A percentile compares a stretch with the other conserved stretches of the same genome.
Evolutionary conservation across 2,797 vertebrate species (phyloP).

Genomic region (Pipistrellus pipistrellus): DNA sequence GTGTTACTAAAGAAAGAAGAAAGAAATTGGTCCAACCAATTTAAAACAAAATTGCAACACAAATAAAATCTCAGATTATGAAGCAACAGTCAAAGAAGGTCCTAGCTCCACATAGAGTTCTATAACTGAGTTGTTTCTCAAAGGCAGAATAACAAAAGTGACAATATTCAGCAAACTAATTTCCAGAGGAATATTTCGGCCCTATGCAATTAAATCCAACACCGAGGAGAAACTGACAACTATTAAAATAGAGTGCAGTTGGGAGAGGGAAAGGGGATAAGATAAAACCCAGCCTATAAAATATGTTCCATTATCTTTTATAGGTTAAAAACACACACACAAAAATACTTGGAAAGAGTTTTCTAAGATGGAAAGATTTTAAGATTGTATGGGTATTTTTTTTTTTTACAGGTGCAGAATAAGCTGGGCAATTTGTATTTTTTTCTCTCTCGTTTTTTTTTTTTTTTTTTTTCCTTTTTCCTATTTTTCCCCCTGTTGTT

Average conservation of each 20-base stretch:
- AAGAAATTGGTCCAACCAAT: slow-evolving; percentile 44
- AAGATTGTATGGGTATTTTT: slow-evolving; percentile 25
- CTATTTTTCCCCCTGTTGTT: slow-evolving; percentile 65
- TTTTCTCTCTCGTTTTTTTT: not conserved
- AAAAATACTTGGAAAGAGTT: slow-evolving; percentile 67
- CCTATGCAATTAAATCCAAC: slow-evolving; percentile 61
- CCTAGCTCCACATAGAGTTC: slow-evolving; percentile 43
- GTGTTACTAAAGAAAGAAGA: slow-evolving; percentile 64
- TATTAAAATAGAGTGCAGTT: slow-evolving; percentile 52
- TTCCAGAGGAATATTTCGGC: slow-evolving; percentile 58
- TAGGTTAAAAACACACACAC: slow-evolving; percentile 61
- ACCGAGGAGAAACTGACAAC: slow-evolving; percentile 45
- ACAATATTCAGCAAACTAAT: slow-evolving; percentile 64
- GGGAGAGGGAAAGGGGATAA: slow-evolving; percentile 7
- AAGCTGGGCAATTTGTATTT: not conserved
- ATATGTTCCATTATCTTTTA: slow-evolving; percentile 70
- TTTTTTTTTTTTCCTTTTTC: not conserved
- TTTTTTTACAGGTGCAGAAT: slow-evolving; percentile 83
- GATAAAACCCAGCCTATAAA: slow-evolving; percentile 74
- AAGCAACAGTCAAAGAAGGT: not conserved
- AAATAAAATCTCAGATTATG: slow-evolving; percentile 62
- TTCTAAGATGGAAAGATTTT: slow-evolving; percentile 71
- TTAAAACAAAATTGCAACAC: slow-evolving; percentile 64
- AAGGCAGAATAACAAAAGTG: slow-evolving; percentile 28
- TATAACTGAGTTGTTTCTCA: slow-evolving; percentile 60